phyloP scores from a whole-genome alignment of 2,797 vertebrate genomes.

The Naso thynnoides region DNA sequence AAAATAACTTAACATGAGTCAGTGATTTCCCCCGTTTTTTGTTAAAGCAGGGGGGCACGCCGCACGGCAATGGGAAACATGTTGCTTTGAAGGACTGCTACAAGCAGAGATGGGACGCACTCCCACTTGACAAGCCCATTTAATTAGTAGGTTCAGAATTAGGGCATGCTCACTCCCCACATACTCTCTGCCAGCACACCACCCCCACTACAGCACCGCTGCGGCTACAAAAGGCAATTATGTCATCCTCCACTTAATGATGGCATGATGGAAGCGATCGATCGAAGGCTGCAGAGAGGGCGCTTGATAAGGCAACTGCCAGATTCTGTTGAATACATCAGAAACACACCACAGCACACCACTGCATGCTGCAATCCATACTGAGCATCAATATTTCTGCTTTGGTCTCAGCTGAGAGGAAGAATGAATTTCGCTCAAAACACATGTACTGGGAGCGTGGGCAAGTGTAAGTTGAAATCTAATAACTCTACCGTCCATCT shows the following conservation, averaged over 20 bases:
- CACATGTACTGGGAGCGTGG: constrained; percentile 52
- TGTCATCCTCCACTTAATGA: constrained; percentile 71
- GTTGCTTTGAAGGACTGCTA: constrained; percentile 46
- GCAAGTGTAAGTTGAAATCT: constrained; percentile 37
- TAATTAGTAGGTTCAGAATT: constrained; percentile 73
- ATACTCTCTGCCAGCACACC: constrained; percentile 9
- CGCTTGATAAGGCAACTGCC: constrained; percentile 65
- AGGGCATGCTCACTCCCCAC: constrained; percentile 40
- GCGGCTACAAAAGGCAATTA: constrained; percentile 74
- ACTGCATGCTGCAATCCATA: constrained; percentile 65
- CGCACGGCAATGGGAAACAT: constrained; percentile 14
- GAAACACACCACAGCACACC: constrained; percentile 46
- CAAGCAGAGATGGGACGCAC: constrained; percentile 46
- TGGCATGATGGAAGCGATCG: constrained; percentile 73
- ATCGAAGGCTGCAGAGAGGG: constrained; percentile 59
- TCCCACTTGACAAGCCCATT: constrained; percentile 63
- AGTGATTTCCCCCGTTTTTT: constrained; percentile 53
- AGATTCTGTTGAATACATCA: constrained; percentile 71
- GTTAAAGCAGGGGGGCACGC: constrained; percentile 2
- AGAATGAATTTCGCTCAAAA: constrained; percentile 53
- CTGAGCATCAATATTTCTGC: constrained; percentile 62
- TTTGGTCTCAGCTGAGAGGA: constrained; percentile 57
- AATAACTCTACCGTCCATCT: constrained; percentile 58
- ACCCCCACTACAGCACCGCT: constrained; percentile 39
- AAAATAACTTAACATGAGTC: constrained; percentile 53